These are phyloP conservation scores for Helicoverpa zea DNA, from an alignment of 1,140 invertebrate species.

Conservation along the genomic window DNA sequence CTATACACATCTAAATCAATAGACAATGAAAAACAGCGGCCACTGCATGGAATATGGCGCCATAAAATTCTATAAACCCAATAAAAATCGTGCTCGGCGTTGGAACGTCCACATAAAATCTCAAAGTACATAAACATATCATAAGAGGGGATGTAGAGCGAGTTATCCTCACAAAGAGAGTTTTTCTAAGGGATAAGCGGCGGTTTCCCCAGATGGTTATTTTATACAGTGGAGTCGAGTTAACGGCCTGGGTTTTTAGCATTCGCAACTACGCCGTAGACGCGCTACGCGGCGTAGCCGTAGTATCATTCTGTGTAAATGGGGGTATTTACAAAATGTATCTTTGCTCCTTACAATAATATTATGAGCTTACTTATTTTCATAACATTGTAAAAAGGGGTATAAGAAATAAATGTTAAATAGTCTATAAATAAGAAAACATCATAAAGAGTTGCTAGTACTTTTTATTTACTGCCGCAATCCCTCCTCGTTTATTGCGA, in stretches of 20 bases:
- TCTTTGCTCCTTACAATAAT: neutral
- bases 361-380: neutral
- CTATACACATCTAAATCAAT: slow-evolving; percentile 78
- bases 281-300: slow-evolving; percentile 42
- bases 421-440: slow-evolving; percentile 53
- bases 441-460: slow-evolving; percentile 76
- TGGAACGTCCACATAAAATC: slow-evolving; percentile 86
- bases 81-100: slow-evolving; percentile 86
- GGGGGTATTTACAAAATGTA: slow-evolving; percentile 19
- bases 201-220: slow-evolving; percentile 84
- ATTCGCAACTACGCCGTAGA: slow-evolving; percentile 60
- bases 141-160: slow-evolving; percentile 83
- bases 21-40: slow-evolving; percentile 83
- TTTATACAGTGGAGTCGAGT: slow-evolving; percentile 83
- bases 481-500: slow-evolving; percentile 80
- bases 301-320: slow-evolving; percentile 28
- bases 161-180: slow-evolving; percentile 84
- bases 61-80: slow-evolving; percentile 86
- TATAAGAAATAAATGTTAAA: slow-evolving; percentile 36
- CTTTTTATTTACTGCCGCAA: slow-evolving; percentile 76
- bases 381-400: neutral
- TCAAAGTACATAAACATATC: slow-evolving; percentile 87
- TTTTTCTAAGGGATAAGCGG: slow-evolving; percentile 82
- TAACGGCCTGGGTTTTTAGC: slow-evolving; percentile 78
- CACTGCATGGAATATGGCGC: slow-evolving; percentile 77